phyloP scores from a whole-genome alignment of 2,797 vertebrate species.

The Pangasius krempfi region DNA sequence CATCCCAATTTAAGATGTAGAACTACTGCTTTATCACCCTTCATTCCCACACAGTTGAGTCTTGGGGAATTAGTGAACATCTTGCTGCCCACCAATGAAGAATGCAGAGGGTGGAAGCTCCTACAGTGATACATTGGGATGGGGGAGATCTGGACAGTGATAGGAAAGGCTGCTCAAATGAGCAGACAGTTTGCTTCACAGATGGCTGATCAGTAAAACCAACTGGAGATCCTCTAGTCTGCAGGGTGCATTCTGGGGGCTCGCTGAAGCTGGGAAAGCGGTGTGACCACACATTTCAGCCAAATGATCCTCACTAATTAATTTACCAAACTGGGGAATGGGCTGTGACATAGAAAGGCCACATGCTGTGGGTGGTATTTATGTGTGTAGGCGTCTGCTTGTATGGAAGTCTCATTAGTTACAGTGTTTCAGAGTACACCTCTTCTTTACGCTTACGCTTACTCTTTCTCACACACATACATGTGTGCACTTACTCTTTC shows the following conservation, averaged over 20 bases:
- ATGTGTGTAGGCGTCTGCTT: conserved; percentile 28
- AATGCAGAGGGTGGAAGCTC: conserved; percentile 19
- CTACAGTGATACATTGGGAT: conserved; percentile 61
- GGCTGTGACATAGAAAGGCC: conserved; percentile 22
- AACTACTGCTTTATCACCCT: background rate
- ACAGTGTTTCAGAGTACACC: background rate
- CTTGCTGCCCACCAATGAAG: background rate
- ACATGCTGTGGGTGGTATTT: conserved; percentile 35
- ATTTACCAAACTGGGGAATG: conserved; percentile 47
- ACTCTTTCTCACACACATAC: background rate
- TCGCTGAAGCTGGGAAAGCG: conserved; percentile 23
- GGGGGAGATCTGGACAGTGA: conserved; percentile 69
- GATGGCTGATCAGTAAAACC: conserved; percentile 79
- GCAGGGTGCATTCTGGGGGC: conserved; percentile 42
- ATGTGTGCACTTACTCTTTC: background rate
- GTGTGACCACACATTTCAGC: conserved; percentile 37
- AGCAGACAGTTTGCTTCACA: conserved; percentile 74
- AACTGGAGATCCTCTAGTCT: conserved; percentile 62
- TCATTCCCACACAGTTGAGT: background rate
- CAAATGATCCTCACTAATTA: conserved; percentile 51
- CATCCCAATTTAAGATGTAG: background rate
- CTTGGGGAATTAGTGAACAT: conserved; percentile 24
- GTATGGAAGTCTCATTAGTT: conserved; percentile 2
- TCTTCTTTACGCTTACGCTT: background rate
- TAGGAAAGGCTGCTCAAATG: conserved; percentile 67